Evolutionary conservation across 2,888 invertebrate species (phyloP).

Genomic region (Drosophila emarginata): DNA sequence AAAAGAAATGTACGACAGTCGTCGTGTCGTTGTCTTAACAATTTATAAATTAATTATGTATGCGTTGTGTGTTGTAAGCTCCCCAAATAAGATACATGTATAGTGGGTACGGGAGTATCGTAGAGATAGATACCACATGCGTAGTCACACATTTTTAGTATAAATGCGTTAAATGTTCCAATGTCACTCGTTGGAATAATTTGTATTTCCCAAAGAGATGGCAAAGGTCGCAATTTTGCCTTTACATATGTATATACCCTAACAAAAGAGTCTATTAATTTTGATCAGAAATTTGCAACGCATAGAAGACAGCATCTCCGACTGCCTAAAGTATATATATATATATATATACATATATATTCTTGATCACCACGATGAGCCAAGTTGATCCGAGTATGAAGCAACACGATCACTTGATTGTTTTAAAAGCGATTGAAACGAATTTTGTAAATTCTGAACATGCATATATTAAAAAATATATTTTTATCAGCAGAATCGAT

Average conservation of each 20-base stretch:
- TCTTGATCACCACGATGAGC: no score
- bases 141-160: slow-evolving; percentile 50
- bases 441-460: no score
- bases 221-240: background rate
- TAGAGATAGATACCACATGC: slow-evolving; percentile 46
- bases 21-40: slow-evolving; percentile 52
- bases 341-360: no score
- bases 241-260: background rate
- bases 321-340: no score
- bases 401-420: no score
- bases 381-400: no score
- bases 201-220: background rate
- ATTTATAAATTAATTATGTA: slow-evolving; percentile 68
- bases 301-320: no score
- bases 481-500: no score
- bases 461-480: no score
- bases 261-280: background rate
- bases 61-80: slow-evolving; percentile 51
- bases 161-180: slow-evolving; percentile 50
- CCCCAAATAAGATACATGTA: slow-evolving; percentile 24
- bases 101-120: background rate
- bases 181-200: slow-evolving; percentile 29
- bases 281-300: no score
- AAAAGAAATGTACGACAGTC: slow-evolving; percentile 50
- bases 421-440: no score